Conservation (phyloP, 2,888 invertebrate genomes). For the Ochlodes sylvanus region DNA sequence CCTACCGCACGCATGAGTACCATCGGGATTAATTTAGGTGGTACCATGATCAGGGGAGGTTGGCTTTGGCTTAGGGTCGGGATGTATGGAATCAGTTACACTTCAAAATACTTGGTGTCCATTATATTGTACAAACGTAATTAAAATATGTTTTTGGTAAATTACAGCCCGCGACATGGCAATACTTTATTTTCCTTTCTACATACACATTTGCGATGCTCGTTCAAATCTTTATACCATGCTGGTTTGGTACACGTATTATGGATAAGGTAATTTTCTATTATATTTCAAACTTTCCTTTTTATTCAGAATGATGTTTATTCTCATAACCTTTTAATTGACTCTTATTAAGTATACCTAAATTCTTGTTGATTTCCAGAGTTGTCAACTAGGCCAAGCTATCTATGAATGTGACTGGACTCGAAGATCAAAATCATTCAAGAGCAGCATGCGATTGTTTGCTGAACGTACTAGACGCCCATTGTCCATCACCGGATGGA, state of each 20-base stretch:
- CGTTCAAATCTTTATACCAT: conserved; percentile 63
- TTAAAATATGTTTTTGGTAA: neutral
- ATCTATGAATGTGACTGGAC: conserved; percentile 68
- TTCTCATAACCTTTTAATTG: no score
- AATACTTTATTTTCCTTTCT: conserved; percentile 62
- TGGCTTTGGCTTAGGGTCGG: no score
- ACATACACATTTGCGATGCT: conserved; percentile 62
- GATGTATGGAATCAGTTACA: neutral
- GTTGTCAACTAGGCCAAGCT: conserved; percentile 57
- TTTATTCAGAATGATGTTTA: no score
- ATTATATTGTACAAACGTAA: neutral
- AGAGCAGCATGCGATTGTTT: conserved; percentile 63
- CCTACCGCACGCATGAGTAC: no score
- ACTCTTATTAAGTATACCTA: no score
- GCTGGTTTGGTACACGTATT: conserved; percentile 66
- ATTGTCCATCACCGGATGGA: conserved; percentile 61
- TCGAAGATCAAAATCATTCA: conserved; percentile 57
- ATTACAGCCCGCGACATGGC: conserved; percentile 56
- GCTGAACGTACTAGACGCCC: conserved; percentile 63
- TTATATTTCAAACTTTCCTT: no score
- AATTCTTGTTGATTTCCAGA: conserved; percentile 59
- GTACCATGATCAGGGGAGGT: no score
- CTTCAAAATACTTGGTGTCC: neutral
- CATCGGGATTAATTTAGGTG: no score
- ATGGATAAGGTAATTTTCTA: conserved; percentile 57